These are phyloP conservation scores for Lochmaea crataegi DNA, from an alignment of 2,888 invertebrate species.

Conservation along the genomic window DNA sequence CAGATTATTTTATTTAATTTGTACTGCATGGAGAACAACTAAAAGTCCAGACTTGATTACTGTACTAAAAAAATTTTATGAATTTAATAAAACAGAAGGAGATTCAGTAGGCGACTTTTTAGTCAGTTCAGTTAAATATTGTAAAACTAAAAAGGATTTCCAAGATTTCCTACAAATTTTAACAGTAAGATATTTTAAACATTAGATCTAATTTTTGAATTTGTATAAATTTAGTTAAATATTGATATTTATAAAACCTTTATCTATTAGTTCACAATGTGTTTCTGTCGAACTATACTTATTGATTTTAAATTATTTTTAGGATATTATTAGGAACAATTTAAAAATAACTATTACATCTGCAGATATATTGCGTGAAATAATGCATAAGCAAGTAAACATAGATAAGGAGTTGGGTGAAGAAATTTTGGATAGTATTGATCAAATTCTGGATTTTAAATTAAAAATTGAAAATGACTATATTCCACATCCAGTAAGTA, in stretches of 20 bases:
- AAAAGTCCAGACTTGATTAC: slow-evolving; percentile 66
- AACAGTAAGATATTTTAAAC: slow-evolving; percentile 58
- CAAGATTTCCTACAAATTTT: slow-evolving; percentile 64
- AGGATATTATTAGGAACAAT: slow-evolving; percentile 48
- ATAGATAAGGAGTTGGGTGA: slow-evolving; percentile 17
- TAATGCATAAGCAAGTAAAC: background rate
- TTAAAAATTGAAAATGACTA: slow-evolving; percentile 52
- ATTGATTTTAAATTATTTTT: slow-evolving; percentile 39
- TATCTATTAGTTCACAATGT: no score
- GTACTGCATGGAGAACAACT: slow-evolving; percentile 66
- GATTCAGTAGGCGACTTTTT: slow-evolving; percentile 72
- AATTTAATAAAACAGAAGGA: slow-evolving; percentile 64
- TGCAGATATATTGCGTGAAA: slow-evolving; percentile 46
- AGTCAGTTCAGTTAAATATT: slow-evolving; percentile 65
- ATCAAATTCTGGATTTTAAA: slow-evolving; percentile 48
- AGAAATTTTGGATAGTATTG: slow-evolving; percentile 40
- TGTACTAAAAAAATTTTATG: slow-evolving; percentile 66
- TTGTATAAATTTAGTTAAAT: no score
- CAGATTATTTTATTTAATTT: slow-evolving; percentile 66
- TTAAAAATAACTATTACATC: slow-evolving; percentile 49
- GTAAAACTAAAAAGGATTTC: slow-evolving; percentile 64
- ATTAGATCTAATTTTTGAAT: no score
- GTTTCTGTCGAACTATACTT: slow-evolving; percentile 27
- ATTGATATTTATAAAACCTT: no score
- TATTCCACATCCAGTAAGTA: slow-evolving; percentile 67